Evolutionary conservation across 2,113 vertebrate species (phyloP).

Genomic region (Amphilophus citrinellus): DNA sequence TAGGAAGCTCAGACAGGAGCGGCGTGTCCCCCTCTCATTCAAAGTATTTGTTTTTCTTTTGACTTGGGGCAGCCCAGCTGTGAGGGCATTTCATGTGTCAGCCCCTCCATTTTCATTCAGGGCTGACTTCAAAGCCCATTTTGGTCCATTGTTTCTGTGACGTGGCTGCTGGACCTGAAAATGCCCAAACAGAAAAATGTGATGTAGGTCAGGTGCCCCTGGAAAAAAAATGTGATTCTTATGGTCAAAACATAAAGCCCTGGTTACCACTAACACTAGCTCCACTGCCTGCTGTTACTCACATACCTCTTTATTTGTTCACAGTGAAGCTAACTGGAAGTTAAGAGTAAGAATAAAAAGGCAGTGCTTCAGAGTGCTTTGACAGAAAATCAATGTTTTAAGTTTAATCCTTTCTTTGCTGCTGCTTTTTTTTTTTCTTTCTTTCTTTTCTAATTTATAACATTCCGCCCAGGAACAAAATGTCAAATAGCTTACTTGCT

Average conservation of each 20-base stretch:
- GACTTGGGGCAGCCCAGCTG: conserved; percentile 84
- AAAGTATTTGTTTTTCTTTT: conserved; percentile 98
- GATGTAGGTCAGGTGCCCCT: conserved; percentile 94
- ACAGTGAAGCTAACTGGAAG: conserved; percentile 34
- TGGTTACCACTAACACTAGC: conserved; percentile 83
- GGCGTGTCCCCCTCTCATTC: conserved; percentile 90
- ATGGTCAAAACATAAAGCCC: conserved; percentile 84
- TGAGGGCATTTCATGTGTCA: conserved; percentile 88
- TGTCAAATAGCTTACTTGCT: conserved; percentile 36
- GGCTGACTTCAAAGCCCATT: conserved; percentile 93
- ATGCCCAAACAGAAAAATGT: conserved; percentile 93
- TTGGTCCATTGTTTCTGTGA: conserved; percentile 90
- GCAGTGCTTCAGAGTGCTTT: conserved; percentile 11
- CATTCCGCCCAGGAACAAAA: conserved; percentile 28
- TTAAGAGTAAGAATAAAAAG: conserved; percentile 32
- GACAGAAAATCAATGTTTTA: conserved; percentile 45
- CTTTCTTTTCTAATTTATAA: not conserved
- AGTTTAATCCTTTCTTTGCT: conserved; percentile 33
- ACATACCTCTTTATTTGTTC: conserved; percentile 52
- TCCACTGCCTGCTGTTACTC: conserved; percentile 51
- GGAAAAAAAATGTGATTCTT: conserved; percentile 88
- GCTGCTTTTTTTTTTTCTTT: not conserved
- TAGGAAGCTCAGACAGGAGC: conserved; percentile 89
- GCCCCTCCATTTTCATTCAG: conserved; percentile 86
- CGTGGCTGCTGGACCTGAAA: conserved; percentile 92